These are phyloP conservation scores for Prorops nasuta DNA, from an alignment of 1,140 invertebrate species.

Conservation along the genomic window DNA sequence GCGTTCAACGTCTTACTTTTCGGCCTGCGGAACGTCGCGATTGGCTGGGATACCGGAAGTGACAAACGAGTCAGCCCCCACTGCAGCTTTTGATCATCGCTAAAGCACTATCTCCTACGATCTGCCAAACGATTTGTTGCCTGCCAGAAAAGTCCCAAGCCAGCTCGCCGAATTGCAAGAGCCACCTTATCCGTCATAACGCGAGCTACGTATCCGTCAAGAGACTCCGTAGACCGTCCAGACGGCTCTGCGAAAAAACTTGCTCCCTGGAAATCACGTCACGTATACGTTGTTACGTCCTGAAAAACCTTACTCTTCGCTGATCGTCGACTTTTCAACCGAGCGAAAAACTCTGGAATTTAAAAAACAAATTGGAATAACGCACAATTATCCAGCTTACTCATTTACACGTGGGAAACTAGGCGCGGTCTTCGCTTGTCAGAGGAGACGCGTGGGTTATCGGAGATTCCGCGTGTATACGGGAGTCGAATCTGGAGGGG, in stretches of 20 bases:
- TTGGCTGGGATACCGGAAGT: no score
- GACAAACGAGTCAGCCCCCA: no score
- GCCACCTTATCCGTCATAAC: slow-evolving; percentile 13
- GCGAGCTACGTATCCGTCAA: slow-evolving; percentile 16
- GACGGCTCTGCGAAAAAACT: not conserved
- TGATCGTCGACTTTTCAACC: slow-evolving; percentile 10
- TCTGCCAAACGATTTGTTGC: slow-evolving; percentile 21
- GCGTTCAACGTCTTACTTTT: no score
- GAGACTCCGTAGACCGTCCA: not conserved
- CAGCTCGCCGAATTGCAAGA: not conserved
- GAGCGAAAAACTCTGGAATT: slow-evolving; percentile 11
- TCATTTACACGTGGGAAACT: not conserved
- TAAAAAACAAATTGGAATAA: slow-evolving; percentile 18
- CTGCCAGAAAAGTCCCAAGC: slow-evolving; percentile 13
- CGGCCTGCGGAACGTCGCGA: no score
- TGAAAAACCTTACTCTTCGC: no score
- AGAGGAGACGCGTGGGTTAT: slow-evolving; percentile 10
- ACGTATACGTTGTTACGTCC: slow-evolving; percentile 9
- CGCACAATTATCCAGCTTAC: no score
- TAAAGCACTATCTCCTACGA: slow-evolving; percentile 3
- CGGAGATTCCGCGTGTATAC: slow-evolving; percentile 9
- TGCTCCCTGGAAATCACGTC: slow-evolving; percentile 13
- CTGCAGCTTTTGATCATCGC: no score
- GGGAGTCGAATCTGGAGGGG: slow-evolving; percentile 3
- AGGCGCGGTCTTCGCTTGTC: slow-evolving; percentile 6